phyloP scores from a whole-genome alignment of 1,140 invertebrate species.

The Lutraria rhynchaena region DNA sequence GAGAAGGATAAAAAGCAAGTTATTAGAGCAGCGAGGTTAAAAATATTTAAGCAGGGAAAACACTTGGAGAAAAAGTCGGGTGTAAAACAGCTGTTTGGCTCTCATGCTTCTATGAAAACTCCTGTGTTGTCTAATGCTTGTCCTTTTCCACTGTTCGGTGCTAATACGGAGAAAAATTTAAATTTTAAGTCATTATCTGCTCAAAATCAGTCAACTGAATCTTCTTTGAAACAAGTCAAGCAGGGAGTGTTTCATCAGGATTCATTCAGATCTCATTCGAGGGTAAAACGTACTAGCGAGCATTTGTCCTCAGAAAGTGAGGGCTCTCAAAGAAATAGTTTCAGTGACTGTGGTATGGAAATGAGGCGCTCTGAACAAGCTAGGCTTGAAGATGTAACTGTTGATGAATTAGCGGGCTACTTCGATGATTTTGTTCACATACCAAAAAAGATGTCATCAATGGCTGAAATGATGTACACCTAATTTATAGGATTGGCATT shows the following conservation, averaged over 20 bases:
- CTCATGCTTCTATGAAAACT: not conserved
- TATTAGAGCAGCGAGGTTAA: constrained; percentile 70
- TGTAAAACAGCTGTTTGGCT: constrained; percentile 22
- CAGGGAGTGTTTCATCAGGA: not conserved
- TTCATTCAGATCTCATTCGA: constrained; percentile 14
- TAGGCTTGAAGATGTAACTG: constrained; percentile 73
- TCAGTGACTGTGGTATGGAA: constrained; percentile 58
- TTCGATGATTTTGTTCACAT: constrained; percentile 81
- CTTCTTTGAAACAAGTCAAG: constrained; percentile 7
- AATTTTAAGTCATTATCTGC: constrained; percentile 36
- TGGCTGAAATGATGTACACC: constrained; percentile 83
- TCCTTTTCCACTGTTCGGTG: constrained; percentile 61
- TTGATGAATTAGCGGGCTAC: constrained; percentile 80
- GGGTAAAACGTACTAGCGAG: constrained; percentile 15
- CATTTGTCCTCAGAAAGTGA: not conserved
- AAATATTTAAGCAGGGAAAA: constrained; percentile 63
- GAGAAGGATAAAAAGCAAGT: constrained; percentile 74
- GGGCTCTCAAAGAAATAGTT: not conserved
- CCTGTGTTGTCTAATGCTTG: constrained; percentile 28
- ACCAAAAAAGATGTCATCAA: constrained; percentile 81
- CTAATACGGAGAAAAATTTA: constrained; percentile 42
- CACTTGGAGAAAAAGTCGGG: constrained; percentile 2
- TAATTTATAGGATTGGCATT: constrained; percentile 27
- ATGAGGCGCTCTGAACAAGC: constrained; percentile 79
- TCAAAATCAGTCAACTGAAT: not conserved